Conservation (phyloP, 2,797 vertebrate species). For the Kryptopterus vitreolus region DNA sequence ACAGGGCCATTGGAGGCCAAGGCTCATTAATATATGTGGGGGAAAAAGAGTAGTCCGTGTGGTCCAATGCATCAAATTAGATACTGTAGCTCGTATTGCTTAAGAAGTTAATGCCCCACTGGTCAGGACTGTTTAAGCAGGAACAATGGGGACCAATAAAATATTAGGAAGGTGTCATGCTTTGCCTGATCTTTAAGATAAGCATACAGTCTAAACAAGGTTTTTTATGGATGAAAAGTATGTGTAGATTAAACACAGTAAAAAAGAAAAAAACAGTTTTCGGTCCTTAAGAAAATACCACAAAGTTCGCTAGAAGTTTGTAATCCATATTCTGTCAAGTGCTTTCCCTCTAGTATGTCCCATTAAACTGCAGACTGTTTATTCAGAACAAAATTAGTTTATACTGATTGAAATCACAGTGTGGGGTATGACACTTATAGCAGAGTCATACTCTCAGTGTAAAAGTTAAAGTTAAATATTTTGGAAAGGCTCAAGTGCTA, state of each 20-base stretch:
- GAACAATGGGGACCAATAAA: too few species aligned
- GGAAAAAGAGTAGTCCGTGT: too few species aligned
- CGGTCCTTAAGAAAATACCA: background rate
- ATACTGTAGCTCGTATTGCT: too few species aligned
- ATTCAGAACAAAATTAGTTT: slow-evolving; percentile 35
- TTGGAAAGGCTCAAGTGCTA: slow-evolving; percentile 40
- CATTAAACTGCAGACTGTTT: slow-evolving; percentile 33
- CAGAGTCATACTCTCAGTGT: background rate
- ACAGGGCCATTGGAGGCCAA: too few species aligned
- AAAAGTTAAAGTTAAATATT: slow-evolving; percentile 43
- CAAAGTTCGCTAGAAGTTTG: slow-evolving; percentile 19
- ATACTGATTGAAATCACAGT: slow-evolving; percentile 22
- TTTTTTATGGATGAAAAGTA: background rate
- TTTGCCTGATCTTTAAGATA: too few species aligned
- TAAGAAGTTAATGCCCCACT: too few species aligned
- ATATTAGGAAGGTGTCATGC: too few species aligned
- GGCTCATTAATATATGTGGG: too few species aligned
- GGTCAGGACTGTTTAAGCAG: too few species aligned
- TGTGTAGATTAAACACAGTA: background rate
- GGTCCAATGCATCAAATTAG: too few species aligned
- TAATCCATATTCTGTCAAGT: slow-evolving; percentile 10
- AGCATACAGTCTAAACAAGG: background rate
- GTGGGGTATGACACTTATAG: slow-evolving; percentile 10
- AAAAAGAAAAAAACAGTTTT: background rate
- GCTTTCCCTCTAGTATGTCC: slow-evolving; percentile 12